Percentiles rank a stretch among this genome's conserved stretches.
phyloP scores from a whole-genome alignment of 2,113 vertebrate species.

The Pycnonotus jocosus region DNA sequence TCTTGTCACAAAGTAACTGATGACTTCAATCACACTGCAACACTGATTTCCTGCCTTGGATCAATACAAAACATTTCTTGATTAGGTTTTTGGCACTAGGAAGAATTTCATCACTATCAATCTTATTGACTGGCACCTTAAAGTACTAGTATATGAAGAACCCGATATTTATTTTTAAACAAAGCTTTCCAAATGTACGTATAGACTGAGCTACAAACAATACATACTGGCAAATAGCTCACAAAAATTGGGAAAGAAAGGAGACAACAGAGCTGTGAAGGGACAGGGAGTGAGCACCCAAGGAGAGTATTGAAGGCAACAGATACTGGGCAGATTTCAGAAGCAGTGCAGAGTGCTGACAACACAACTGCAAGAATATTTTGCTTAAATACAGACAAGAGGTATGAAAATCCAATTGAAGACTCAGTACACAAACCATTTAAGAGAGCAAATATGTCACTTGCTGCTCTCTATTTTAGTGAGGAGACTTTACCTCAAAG shows the following conservation, averaged over 20 bases:
- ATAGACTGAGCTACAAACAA: not conserved
- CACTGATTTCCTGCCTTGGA: slow-evolving; percentile 1
- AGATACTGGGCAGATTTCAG: not conserved
- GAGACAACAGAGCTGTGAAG: not conserved
- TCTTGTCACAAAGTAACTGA: slow-evolving; percentile 23
- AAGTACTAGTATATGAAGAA: not conserved
- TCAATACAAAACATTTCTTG: slow-evolving; percentile 19
- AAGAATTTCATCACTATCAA: slow-evolving; percentile 10
- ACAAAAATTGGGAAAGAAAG: not conserved
- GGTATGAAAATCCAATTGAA: not conserved
- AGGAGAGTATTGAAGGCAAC: not conserved
- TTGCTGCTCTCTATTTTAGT: not conserved
- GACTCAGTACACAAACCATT: not conserved
- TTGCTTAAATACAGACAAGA: not conserved
- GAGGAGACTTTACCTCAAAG: not conserved
- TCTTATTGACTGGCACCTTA: not conserved
- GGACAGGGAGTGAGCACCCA: not conserved
- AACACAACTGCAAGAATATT: not conserved
- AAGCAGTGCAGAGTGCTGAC: not conserved
- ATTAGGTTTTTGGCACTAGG: not conserved
- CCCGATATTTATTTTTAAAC: not conserved
- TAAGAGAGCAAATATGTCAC: not conserved
- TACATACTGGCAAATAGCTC: not conserved
- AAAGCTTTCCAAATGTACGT: not conserved
- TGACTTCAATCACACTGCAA: slow-evolving; percentile 33